phyloP scores from a whole-genome alignment of 2,113 vertebrate species.

The Tylochromis polylepis region DNA sequence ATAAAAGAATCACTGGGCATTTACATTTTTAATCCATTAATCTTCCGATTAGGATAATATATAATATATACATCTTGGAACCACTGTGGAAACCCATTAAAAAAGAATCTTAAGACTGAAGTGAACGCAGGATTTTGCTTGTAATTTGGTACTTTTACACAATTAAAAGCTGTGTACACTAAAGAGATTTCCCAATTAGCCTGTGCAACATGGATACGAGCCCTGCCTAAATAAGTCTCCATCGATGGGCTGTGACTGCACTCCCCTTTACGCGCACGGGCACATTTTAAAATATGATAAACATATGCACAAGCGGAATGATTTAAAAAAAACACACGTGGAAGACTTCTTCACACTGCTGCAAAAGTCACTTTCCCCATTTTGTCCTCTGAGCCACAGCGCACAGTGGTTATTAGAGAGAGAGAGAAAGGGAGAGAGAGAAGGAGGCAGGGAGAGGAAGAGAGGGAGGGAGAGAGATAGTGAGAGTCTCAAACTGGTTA shows the following conservation, averaged over 20 bases:
- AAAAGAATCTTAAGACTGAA: not conserved
- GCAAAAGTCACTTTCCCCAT: slow-evolving; percentile 52
- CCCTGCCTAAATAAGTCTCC: not conserved
- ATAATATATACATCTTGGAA: not conserved
- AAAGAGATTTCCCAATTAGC: not conserved
- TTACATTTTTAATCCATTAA: not conserved
- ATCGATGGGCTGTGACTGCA: not conserved
- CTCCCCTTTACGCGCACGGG: not conserved
- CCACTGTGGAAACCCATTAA: not conserved
- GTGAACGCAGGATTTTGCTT: not conserved
- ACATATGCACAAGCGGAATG: not conserved
- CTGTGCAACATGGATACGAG: not conserved
- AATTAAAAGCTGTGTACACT: not conserved
- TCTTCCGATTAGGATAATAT: not conserved
- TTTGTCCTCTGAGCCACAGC: slow-evolving; percentile 55
- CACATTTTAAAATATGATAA: not conserved
- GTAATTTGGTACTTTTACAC: not conserved
- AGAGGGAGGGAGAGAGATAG: slow-evolving; percentile 1
- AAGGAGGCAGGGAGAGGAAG: not conserved
- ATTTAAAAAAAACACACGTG: not conserved
- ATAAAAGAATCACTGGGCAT: not conserved
- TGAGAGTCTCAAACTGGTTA: slow-evolving; percentile 52
- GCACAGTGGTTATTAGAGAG: slow-evolving; percentile 22
- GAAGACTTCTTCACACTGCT: slow-evolving; percentile 22
- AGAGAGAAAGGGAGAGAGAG: not conserved